A percentile compares a stretch with the other conserved stretches of the same genome.
Conservation (phyloP, 2,888 invertebrate genomes). For the Drosophila mercatorum region DNA sequence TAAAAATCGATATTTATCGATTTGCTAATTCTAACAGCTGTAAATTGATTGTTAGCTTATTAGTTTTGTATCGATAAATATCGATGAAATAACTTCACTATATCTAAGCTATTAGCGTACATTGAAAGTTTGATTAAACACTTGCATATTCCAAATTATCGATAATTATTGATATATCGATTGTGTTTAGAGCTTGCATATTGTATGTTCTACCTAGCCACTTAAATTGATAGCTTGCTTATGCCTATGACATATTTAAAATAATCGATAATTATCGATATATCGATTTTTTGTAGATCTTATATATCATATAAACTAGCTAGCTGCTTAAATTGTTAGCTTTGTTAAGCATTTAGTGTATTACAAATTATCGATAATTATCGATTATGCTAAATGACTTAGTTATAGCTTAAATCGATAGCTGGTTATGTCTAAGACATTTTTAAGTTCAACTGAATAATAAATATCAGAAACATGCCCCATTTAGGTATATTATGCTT, state of each 20-base stretch:
- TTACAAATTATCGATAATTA: not conserved
- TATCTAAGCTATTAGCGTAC: no score
- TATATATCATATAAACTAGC: no score
- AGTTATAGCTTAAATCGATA: not conserved
- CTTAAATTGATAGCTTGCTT: no score
- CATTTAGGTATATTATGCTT: not conserved
- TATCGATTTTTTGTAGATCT: no score
- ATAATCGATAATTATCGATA: no score
- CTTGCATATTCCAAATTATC: not conserved
- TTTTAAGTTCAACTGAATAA: not conserved
- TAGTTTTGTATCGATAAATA: no score
- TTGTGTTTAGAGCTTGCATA: no score
- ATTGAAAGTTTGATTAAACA: no score
- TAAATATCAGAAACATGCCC: not conserved
- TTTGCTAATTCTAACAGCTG: not conserved
- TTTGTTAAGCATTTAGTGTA: not conserved
- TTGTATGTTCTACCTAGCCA: no score
- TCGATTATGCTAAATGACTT: not conserved
- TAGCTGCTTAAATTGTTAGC: not conserved
- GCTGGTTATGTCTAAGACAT: not conserved
- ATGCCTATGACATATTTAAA: no score
- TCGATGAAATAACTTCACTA: no score
- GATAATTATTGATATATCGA: not conserved
- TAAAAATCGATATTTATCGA: not conserved
- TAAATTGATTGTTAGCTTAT: no score